Percentiles rank a stretch among this genome's conserved stretches.
Evolutionary conservation across 2,888 invertebrate genomes (phyloP).

Genomic region (Petrophora chlorosata): DNA sequence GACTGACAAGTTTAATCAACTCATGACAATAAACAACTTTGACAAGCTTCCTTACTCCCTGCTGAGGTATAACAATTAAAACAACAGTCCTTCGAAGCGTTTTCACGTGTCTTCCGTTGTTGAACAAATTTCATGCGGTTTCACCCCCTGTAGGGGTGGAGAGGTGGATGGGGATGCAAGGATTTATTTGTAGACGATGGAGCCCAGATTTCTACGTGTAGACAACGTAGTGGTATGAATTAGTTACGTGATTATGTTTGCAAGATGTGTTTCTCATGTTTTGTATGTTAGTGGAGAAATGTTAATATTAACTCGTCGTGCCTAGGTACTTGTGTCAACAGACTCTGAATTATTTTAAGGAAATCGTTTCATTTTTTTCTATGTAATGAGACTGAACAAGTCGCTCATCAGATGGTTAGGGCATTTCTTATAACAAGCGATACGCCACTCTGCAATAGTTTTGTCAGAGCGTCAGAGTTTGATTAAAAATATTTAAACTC

Average conservation of each 20-base stretch:
- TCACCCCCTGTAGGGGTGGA: conserved; percentile 29
- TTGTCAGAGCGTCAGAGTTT: too few species aligned
- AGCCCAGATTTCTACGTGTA: conserved; percentile 57
- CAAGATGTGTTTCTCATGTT: conserved; percentile 19
- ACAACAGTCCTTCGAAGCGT: conserved; percentile 27
- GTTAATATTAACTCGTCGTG: too few species aligned
- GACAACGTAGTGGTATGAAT: conserved; percentile 22
- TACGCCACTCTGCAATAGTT: too few species aligned
- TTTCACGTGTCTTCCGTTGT: conserved; percentile 35
- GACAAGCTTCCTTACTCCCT: conserved; percentile 15
- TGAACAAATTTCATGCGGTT: conserved; percentile 36
- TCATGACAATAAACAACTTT: conserved; percentile 27
- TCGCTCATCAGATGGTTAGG: too few species aligned
- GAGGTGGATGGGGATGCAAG: conserved; percentile 20
- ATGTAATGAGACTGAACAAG: too few species aligned
- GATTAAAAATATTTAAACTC: too few species aligned
- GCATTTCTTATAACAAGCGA: too few species aligned
- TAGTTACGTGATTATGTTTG: conserved; percentile 20
- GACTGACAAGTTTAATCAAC: conserved; percentile 33
- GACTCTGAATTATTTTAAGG: too few species aligned
- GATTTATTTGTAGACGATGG: conserved; percentile 60
- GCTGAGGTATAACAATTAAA: conserved; percentile 32
- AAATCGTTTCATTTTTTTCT: too few species aligned
- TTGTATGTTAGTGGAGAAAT: neutral
- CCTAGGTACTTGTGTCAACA: too few species aligned